phyloP scores from a whole-genome alignment of 2,888 invertebrate genomes.

The Phortica okadai region DNA sequence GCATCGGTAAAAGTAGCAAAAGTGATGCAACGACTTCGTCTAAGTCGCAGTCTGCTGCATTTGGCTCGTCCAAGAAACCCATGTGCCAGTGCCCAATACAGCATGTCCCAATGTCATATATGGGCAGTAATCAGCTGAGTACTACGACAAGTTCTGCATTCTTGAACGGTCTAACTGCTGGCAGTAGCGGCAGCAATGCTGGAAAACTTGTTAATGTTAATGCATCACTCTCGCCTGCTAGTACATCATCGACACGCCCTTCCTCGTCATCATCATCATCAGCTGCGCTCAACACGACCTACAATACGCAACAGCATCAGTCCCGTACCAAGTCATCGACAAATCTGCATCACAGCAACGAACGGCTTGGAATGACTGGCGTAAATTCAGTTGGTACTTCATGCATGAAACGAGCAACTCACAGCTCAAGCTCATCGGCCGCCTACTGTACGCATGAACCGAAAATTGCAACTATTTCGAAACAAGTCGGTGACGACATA shows the following conservation, averaged over 20 bases:
- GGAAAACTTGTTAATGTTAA: slow-evolving; percentile 35
- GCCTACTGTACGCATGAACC: slow-evolving; percentile 65
- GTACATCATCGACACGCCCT: slow-evolving; percentile 39
- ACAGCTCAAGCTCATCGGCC: slow-evolving; percentile 52
- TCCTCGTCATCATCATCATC: slow-evolving; percentile 36
- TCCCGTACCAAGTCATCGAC: slow-evolving; percentile 64
- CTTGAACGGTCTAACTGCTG: slow-evolving; percentile 52
- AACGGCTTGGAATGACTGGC: neutral
- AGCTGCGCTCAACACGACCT: slow-evolving; percentile 43
- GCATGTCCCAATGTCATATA: slow-evolving; percentile 77
- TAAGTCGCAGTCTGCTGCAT: slow-evolving; percentile 22
- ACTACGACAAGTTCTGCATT: slow-evolving; percentile 59
- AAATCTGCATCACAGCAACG: slow-evolving; percentile 49
- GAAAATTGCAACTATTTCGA: slow-evolving; percentile 76
- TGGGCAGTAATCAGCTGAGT: slow-evolving; percentile 74
- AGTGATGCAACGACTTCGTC: slow-evolving; percentile 21
- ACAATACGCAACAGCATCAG: slow-evolving; percentile 54
- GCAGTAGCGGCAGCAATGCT: slow-evolving; percentile 47
- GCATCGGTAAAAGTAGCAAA: slow-evolving; percentile 49
- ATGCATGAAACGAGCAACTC: slow-evolving; percentile 43
- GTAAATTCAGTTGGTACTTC: neutral
- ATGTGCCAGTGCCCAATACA: slow-evolving; percentile 77
- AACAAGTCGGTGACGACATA: slow-evolving; percentile 72
- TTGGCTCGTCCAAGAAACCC: slow-evolving; percentile 67
- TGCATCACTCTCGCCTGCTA: slow-evolving; percentile 52